phyloP scores from a whole-genome alignment of 2,113 vertebrate species.

The Typhlomys cinereus region DNA sequence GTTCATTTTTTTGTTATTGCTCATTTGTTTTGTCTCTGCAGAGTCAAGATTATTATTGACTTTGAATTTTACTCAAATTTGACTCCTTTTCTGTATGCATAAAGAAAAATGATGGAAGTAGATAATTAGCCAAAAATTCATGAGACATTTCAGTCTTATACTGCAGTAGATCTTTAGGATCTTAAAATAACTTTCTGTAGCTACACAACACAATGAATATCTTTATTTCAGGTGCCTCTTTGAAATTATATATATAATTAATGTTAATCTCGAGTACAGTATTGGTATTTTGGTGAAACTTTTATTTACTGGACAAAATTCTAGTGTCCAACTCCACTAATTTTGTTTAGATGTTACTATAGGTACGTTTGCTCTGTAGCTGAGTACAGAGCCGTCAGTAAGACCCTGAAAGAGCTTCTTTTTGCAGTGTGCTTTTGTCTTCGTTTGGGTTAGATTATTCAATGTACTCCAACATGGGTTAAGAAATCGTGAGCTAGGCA shows the following conservation, averaged over 20 bases:
- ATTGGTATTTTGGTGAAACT: not conserved
- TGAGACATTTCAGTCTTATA: not conserved
- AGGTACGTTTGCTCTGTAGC: not conserved
- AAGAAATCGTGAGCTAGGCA: not conserved
- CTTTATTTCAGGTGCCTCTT: not conserved
- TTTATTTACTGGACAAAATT: not conserved
- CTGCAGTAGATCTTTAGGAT: not conserved
- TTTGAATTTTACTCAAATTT: not conserved
- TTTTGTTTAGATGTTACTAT: no score
- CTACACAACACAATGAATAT: not conserved
- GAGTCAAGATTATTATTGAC: not conserved
- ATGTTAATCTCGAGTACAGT: not conserved
- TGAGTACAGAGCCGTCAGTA: not conserved
- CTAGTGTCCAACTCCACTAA: not conserved
- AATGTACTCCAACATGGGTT: not conserved
- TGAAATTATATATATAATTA: not conserved
- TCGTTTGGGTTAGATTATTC: slow-evolving; percentile 4
- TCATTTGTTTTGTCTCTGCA: not conserved
- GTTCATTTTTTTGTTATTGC: not conserved
- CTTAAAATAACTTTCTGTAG: not conserved
- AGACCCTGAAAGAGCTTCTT: not conserved
- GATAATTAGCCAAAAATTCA: not conserved
- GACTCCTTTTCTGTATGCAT: not conserved
- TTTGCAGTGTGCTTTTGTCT: not conserved
- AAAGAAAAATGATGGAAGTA: not conserved